These are phyloP conservation scores for Enteromius argenteus DNA, from an alignment of 2,797 vertebrate genomes.

Conservation along the genomic window DNA sequence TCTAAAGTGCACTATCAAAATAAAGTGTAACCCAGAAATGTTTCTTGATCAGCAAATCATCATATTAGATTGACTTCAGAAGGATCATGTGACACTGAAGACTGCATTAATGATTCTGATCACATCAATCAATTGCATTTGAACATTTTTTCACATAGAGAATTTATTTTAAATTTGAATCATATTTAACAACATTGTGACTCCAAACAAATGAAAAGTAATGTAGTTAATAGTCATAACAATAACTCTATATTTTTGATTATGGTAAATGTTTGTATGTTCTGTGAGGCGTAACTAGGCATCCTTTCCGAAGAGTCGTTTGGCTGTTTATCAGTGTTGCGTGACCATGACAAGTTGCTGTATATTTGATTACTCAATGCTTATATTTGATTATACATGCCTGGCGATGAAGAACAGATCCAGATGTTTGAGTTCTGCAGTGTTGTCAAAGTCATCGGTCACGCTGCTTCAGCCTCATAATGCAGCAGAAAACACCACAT, in stretches of 20 bases:
- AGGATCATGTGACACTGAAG: too few relatives aligned
- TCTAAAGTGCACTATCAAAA: too few relatives aligned
- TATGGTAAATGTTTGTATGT: background rate
- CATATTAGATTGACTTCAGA: background rate
- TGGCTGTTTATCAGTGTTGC: slow-evolving; percentile 1
- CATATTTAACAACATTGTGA: background rate
- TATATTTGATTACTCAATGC: slow-evolving; percentile 22
- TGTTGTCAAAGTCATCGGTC: slow-evolving; percentile 26
- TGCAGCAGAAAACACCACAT: slow-evolving; percentile 19
- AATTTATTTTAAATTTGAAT: background rate
- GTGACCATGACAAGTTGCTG: slow-evolving; percentile 10
- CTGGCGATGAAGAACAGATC: slow-evolving; percentile 17
- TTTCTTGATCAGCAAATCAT: background rate
- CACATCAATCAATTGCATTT: background rate
- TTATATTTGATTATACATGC: slow-evolving; percentile 25
- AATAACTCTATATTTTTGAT: background rate
- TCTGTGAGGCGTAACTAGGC: background rate
- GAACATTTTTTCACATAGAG: background rate
- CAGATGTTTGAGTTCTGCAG: slow-evolving; percentile 20
- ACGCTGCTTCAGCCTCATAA: slow-evolving; percentile 16
- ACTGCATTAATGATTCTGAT: background rate
- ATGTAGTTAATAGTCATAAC: background rate
- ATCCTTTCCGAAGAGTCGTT: background rate
- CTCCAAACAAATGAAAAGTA: background rate
- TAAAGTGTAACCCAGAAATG: too few relatives aligned